phyloP scores from a whole-genome alignment of 2,113 vertebrate genomes.

The Peromyscus californicus region DNA sequence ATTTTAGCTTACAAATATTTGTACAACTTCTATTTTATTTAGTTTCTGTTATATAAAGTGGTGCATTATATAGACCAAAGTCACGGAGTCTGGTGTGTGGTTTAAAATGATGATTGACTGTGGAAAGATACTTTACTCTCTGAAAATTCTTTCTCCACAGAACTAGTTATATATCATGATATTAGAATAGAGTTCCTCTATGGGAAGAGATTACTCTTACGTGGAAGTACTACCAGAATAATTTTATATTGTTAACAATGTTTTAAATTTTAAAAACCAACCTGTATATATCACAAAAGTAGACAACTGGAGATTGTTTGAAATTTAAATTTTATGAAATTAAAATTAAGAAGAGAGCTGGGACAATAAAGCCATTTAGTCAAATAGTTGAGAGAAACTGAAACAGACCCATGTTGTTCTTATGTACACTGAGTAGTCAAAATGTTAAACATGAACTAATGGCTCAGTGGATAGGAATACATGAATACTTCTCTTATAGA shows the following conservation, averaged over 20 bases:
- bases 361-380: not conserved
- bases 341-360: not conserved
- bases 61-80: not conserved
- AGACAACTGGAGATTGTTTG: not conserved
- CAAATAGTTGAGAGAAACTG: not conserved
- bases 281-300: not conserved
- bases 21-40: conserved; percentile 2
- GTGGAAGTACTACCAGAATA: not conserved
- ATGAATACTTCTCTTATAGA: not conserved
- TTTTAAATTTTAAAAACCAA: not conserved
- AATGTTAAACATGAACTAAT: not conserved
- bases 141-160: not conserved
- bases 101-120: not conserved
- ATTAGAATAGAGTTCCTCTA: not conserved
- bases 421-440: not conserved
- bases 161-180: not conserved
- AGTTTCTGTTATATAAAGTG: not conserved
- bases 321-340: not conserved
- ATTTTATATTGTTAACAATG: not conserved
- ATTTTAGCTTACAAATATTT: conserved; percentile 46
- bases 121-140: not conserved
- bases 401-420: not conserved
- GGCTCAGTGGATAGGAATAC: not conserved
- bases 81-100: not conserved
- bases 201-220: not conserved